Evolutionary conservation across 2,797 vertebrate species (phyloP), one percentile per base, ranked within the genome.

Genomic region (Holocentrus rufus): DNA sequence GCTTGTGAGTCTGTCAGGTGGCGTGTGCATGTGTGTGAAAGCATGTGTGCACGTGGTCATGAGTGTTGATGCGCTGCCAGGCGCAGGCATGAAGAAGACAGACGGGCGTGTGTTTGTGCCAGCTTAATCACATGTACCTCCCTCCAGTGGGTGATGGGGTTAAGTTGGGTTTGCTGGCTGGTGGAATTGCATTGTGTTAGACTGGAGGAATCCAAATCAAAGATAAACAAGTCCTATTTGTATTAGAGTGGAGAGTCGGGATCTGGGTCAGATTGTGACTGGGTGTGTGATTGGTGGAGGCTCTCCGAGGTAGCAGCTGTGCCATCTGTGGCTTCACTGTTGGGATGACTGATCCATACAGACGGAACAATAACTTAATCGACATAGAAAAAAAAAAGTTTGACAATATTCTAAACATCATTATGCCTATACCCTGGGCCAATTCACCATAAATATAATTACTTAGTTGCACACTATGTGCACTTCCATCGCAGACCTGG

Each of bases 1-100:
- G 69, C 82, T 90, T 82, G 65, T 80, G 30, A 44, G 62, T 62
- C 49, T 74, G 57, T 73, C 68, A 71, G 53, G 68, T 76, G 69
- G 36, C 60, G 20, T 70, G 60, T 74, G 74, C 54, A 27, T 50
- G n/a, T 71, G 36, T 74, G 14, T 22, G 34, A 63, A 39, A 71
- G 39, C 65, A 30, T 52, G 23, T 55, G 49, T 15, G 7, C 22
- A 17, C 23, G 25, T 23, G 54, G 1, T 25, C 17, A 25, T 30
- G 47, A 15, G 46, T 53, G 47, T 22, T 67, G 22, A 44, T 44
- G 10, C 17, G 10, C 64, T 54, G 64, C n/a, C 64, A 65, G 50
- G 34, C 23, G 54, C 42, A 42, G 34, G 49, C 31, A n/a, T 39
- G 31, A 34, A 31, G 22, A 11, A 65, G 50, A 65, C 7, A 25